phyloP scores from a whole-genome alignment of 2,888 invertebrate species.

The Strigamia transsilvanica region DNA sequence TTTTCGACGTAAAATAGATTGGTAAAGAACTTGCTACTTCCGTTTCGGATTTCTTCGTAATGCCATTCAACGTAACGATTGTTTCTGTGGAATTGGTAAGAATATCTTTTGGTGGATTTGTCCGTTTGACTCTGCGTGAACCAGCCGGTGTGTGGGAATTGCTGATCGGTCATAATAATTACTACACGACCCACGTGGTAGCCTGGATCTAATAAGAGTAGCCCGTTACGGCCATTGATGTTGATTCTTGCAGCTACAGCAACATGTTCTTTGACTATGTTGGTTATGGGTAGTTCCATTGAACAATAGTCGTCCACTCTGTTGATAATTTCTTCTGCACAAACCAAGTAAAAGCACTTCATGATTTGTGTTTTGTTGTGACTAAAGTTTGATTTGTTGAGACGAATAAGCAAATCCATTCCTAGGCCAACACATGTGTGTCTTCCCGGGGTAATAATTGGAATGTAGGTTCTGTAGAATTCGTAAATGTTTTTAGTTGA shows the following conservation, averaged over 20 bases:
- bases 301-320: slow-evolving; percentile 56
- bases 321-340: slow-evolving; percentile 79
- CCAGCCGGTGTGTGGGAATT: slow-evolving; percentile 82
- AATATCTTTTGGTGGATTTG: slow-evolving; percentile 81
- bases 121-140: slow-evolving; percentile 74
- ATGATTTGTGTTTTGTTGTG: slow-evolving; percentile 75
- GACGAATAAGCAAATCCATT: slow-evolving; percentile 77
- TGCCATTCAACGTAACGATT: slow-evolving; percentile 87
- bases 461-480: slow-evolving; percentile 79
- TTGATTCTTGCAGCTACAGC: slow-evolving; percentile 79
- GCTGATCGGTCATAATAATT: slow-evolving; percentile 84
- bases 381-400: slow-evolving; percentile 68
- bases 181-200: slow-evolving; percentile 87
- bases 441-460: slow-evolving; percentile 78
- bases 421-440: slow-evolving; percentile 91
- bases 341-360: slow-evolving; percentile 76
- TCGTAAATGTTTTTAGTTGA: slow-evolving; percentile 73
- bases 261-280: slow-evolving; percentile 86
- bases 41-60: slow-evolving; percentile 73
- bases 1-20: slow-evolving; percentile 80
- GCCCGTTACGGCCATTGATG: slow-evolving; percentile 77
- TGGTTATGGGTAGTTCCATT: slow-evolving; percentile 59
- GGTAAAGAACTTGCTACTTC: slow-evolving; percentile 70
- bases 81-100: slow-evolving; percentile 74
- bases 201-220: slow-evolving; percentile 86